phyloP scores from a whole-genome alignment of 2,888 invertebrate genomes.

The Cheilosia soror region DNA sequence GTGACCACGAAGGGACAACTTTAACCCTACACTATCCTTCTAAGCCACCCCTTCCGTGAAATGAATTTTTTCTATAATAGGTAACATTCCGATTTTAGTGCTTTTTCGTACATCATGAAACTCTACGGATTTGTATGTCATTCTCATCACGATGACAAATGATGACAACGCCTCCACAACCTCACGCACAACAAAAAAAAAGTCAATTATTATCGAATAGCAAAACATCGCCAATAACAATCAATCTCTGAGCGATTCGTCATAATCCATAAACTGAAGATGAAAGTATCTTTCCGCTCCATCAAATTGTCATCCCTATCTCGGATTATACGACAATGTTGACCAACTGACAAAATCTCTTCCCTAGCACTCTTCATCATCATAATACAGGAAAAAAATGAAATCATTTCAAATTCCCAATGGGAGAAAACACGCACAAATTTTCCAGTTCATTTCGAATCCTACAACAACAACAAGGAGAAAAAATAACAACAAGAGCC shows the following conservation, averaged over 20 bases:
- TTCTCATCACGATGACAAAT: too few relatives aligned
- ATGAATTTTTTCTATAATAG: too few relatives aligned
- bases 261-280: conserved; percentile 42
- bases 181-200: too few relatives aligned
- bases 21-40: too few relatives aligned
- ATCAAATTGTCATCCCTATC: conserved; percentile 61
- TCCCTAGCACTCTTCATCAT: conserved; percentile 48
- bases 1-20: too few relatives aligned
- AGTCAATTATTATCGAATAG: conserved; percentile 35
- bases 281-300: conserved; percentile 39
- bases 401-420: conserved; percentile 9
- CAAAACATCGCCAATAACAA: conserved; percentile 48
- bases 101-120: too few relatives aligned
- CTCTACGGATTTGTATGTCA: too few relatives aligned
- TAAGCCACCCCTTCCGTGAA: too few relatives aligned
- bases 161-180: too few relatives aligned
- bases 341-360: conserved; percentile 44
- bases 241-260: conserved; percentile 45
- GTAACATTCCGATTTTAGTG: too few relatives aligned
- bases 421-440: conserved; percentile 34
- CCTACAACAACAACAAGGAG: neutral
- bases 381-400: conserved; percentile 4
- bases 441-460: conserved; percentile 63
- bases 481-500: conserved; percentile 22
- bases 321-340: conserved; percentile 38